phyloP scores from a whole-genome alignment of 2,113 vertebrate genomes.

The Apodemus speciosus region DNA sequence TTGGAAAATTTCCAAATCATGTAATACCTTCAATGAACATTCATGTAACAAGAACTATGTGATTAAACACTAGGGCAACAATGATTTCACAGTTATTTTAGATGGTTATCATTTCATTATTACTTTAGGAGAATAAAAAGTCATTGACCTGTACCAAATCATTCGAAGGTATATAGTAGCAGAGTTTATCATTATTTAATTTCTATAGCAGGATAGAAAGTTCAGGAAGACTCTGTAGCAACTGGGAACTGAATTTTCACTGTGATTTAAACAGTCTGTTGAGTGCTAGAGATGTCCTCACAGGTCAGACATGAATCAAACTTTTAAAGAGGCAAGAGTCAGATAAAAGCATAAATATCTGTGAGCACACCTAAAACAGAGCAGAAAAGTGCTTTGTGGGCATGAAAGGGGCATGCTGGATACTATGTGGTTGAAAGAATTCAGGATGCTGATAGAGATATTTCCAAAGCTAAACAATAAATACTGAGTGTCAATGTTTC shows the following conservation, averaged over 20 bases:
- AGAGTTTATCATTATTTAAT: background rate
- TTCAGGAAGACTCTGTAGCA: background rate
- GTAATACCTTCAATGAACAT: background rate
- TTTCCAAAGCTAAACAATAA: constrained; percentile 5
- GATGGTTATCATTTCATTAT: background rate
- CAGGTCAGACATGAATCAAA: background rate
- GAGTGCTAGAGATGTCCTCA: background rate
- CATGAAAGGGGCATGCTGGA: background rate
- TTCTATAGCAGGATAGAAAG: background rate
- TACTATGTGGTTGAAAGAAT: background rate
- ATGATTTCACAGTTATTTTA: background rate
- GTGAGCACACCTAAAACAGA: background rate
- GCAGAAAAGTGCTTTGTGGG: background rate
- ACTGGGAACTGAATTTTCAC: background rate
- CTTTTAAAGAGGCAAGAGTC: background rate
- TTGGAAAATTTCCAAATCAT: background rate
- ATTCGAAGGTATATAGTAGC: background rate
- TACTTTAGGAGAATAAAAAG: background rate
- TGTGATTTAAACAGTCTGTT: background rate
- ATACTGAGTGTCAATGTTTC: background rate
- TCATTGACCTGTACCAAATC: background rate
- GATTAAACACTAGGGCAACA: background rate
- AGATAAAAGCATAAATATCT: background rate
- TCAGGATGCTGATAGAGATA: background rate
- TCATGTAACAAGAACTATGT: background rate